A percentile compares a stretch with the other conserved stretches of the same genome.
phyloP scores from a whole-genome alignment of 2,888 invertebrate genomes.

The Philhelius pedissequus region DNA sequence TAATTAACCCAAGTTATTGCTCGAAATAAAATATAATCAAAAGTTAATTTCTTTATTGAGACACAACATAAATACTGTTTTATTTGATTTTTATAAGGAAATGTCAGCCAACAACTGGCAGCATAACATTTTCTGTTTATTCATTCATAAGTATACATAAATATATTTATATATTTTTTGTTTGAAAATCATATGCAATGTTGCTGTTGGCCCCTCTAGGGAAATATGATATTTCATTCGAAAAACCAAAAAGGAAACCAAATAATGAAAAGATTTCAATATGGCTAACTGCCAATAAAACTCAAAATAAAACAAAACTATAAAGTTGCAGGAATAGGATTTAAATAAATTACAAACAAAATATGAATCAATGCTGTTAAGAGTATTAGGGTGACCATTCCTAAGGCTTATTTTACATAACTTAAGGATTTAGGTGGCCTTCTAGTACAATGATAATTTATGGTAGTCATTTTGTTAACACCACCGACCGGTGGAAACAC shows the following conservation, averaged over 20 bases:
- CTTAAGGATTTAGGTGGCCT: too few relatives aligned
- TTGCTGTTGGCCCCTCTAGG: background rate
- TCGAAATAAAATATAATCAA: background rate
- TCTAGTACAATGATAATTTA: too few relatives aligned
- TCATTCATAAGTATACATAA: too few relatives aligned
- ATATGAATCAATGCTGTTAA: constrained; percentile 45
- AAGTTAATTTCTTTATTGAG: background rate
- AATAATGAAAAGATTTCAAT: constrained; percentile 42
- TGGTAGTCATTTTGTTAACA: too few relatives aligned
- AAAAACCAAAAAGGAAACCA: constrained; percentile 17
- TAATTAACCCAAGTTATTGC: background rate
- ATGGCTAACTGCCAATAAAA: constrained; percentile 66
- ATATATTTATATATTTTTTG: background rate
- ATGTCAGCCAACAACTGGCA: constrained; percentile 26
- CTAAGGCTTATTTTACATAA: background rate
- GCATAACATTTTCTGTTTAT: constrained; percentile 21
- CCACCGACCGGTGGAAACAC: too few relatives aligned
- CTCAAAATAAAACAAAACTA: constrained; percentile 16
- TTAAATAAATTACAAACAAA: constrained; percentile 57
- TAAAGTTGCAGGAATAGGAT: background rate
- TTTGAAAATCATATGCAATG: background rate
- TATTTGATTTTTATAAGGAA: background rate
- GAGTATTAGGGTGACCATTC: background rate
- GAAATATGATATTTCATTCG: constrained; percentile 57
- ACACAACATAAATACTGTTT: background rate